Evolutionary conservation across 2,113 vertebrate species (phyloP), one percentile per base, ranked within the genome.

Genomic region (Crotophaga sulcirostris): DNA sequence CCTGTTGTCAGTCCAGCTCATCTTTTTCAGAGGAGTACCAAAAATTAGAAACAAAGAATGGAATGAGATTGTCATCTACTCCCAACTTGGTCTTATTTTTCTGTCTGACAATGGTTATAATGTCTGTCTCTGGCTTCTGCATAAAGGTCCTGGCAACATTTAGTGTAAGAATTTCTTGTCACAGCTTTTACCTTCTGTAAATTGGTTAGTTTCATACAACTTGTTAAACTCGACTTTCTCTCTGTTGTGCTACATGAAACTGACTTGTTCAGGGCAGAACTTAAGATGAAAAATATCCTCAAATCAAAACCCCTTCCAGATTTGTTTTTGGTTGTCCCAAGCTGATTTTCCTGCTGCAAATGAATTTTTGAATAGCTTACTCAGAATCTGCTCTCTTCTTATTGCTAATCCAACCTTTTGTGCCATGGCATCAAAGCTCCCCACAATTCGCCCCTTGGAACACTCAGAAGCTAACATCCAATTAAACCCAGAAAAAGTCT

Each of bases 401-500:
- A 55, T 36, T 88, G 69, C 20, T 96, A 86, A 96, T 94, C 64
- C 78, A 89, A 84, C 34, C 19, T 89, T 79, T 80, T 58, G 9
- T 87, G 44, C 45, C 26, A 90, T 60, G 62, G 64, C 69, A 96
- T 93, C 91, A 95, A 95, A 97, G 85, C 47, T 26, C 56, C 36
- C 81, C 64, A 64, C 76, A 90, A 72, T 75, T 96, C 81, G 52
- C 26, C 76, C 62, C 86, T 96, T 93, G 84, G 73, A 96, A 90
- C 4, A 1, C 85, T 94, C 66, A 58, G 84, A 79, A 87, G 38
- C 58, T 70, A 89, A 55, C 86, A 91, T 89, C 96, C 91, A 95
- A 96, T 97, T 96, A 97, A 90, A 92, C 58, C 7, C 54, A 80
- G 89, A 68, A 88, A 86, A 84, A 90, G 33, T 84, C 62, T 96